Percentiles rank a stretch among this genome's conserved stretches.
Evolutionary conservation across 1,140 invertebrate genomes (phyloP).

Genomic region (Nasonia giraulti): DNA sequence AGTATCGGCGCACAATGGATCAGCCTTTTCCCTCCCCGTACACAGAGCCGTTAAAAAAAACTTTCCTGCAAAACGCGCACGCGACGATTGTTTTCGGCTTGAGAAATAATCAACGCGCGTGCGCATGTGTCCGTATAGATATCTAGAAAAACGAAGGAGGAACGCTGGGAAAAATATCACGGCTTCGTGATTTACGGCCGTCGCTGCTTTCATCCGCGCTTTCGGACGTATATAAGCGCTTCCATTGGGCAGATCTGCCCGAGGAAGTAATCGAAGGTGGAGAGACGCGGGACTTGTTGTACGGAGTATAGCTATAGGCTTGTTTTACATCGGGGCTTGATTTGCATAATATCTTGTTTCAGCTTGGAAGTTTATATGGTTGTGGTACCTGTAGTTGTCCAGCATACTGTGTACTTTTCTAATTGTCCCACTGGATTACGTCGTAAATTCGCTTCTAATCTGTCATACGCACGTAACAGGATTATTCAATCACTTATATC

Average conservation of each 20-base stretch:
- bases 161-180: neutral
- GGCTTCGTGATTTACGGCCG: neutral
- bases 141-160: neutral
- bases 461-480: neutral
- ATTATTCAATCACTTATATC: neutral
- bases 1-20: constrained; percentile 24
- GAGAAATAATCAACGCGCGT: constrained; percentile 29
- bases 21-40: constrained; percentile 52
- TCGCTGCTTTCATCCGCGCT: neutral
- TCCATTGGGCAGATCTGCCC: neutral
- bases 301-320: neutral
- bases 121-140: neutral
- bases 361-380: no score
- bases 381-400: no score
- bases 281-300: neutral
- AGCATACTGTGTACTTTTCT: no score
- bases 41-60: no score
- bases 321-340: neutral
- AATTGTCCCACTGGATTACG: neutral
- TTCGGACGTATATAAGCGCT: neutral
- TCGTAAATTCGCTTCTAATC: neutral
- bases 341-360: neutral
- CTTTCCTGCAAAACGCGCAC: neutral
- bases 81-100: constrained; percentile 27
- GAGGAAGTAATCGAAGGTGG: neutral